These are phyloP conservation scores for Tipula unca DNA, from an alignment of 2,888 invertebrate genomes.

Conservation along the genomic window DNA sequence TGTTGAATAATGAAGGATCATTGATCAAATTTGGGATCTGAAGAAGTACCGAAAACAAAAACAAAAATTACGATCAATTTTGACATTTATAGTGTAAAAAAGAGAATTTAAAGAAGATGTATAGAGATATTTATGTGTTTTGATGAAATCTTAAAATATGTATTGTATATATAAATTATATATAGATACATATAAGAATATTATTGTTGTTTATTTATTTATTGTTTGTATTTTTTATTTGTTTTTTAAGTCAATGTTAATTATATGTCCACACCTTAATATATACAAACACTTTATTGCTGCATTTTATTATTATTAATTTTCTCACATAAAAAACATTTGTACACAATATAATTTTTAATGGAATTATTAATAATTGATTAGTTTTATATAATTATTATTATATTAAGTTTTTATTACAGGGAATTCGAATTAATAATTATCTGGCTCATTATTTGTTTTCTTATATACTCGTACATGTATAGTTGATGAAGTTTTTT, in stretches of 20 bases:
- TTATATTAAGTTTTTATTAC: background rate
- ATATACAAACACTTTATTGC: background rate
- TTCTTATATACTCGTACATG: no score
- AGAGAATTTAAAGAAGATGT: background rate
- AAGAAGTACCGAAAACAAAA: background rate
- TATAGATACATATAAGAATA: background rate
- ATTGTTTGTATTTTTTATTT: background rate
- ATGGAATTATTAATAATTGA: background rate
- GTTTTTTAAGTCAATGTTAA: background rate
- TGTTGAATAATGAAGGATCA: background rate
- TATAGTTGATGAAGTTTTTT: no score
- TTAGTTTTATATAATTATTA: background rate
- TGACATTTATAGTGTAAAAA: slow-evolving; percentile 8
- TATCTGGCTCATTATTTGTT: background rate
- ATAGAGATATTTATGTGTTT: background rate
- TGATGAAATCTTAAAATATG: background rate
- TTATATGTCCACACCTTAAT: slow-evolving; percentile 1
- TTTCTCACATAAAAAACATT: background rate
- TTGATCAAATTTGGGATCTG: background rate
- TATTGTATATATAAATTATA: no score
- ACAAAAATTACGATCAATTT: background rate
- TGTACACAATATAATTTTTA: background rate
- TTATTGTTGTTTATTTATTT: background rate
- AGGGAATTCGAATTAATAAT: background rate
- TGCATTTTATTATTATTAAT: background rate